Evolutionary conservation across 2,888 invertebrate species (phyloP).

Genomic region (Silvanus unidentatus): DNA sequence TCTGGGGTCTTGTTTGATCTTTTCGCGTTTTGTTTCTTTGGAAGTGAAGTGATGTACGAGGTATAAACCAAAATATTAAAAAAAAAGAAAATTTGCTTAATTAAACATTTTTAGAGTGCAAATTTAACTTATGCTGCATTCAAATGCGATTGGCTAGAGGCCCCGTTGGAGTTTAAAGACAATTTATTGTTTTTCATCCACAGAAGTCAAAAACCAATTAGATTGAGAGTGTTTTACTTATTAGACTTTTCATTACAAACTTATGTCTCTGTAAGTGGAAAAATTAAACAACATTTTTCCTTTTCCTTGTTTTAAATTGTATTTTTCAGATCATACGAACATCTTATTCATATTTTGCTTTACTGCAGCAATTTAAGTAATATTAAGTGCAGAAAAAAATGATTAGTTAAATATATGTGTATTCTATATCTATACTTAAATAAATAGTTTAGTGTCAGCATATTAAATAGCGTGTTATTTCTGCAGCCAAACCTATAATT

Average conservation of each 20-base stretch:
- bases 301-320: neutral
- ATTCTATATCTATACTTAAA: no score
- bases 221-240: neutral
- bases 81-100: no score
- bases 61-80: no score
- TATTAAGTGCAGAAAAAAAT: no score
- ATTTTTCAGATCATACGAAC: neutral
- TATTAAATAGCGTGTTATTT: no score
- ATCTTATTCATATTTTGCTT: neutral
- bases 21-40: no score
- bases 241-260: neutral
- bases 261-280: neutral
- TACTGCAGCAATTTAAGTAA: neutral
- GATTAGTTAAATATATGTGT: no score
- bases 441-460: no score
- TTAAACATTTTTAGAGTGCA: neutral
- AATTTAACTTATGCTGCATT: neutral
- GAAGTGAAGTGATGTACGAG: no score
- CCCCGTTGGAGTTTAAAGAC: neutral
- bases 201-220: neutral
- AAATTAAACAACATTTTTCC: neutral
- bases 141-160: neutral
- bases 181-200: constrained; percentile 1
- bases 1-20: no score
- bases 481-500: no score